A percentile compares a stretch with the other conserved stretches of the same genome.
These are phyloP conservation scores for Cryptoprocta ferox DNA, from an alignment of 2,797 vertebrate genomes.

Conservation along the genomic window DNA sequence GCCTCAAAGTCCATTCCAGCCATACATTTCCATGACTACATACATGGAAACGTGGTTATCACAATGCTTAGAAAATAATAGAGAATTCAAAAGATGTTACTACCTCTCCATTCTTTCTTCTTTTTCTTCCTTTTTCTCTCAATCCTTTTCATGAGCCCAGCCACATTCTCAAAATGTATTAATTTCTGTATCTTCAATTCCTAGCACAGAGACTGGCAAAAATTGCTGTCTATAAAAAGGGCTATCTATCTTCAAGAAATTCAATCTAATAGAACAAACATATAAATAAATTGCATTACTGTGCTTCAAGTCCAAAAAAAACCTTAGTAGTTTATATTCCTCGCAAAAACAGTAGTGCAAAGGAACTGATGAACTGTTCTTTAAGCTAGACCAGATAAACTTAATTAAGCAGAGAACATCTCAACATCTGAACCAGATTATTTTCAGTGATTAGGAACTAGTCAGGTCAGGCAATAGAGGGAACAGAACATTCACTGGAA, in stretches of 20 bases:
- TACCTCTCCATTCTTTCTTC: neutral
- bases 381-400: neutral
- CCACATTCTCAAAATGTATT: neutral
- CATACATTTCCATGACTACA: neutral
- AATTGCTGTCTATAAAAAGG: neutral
- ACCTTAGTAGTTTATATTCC: constrained; percentile 19
- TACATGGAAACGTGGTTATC: neutral
- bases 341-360: neutral
- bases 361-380: neutral
- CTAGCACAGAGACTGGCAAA: neutral
- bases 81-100: neutral
- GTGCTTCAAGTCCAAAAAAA: neutral
- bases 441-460: neutral
- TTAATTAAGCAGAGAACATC: constrained; percentile 29
- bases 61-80: neutral
- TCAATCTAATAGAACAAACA: neutral
- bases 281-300: constrained; percentile 37
- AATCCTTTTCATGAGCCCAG: constrained; percentile 16
- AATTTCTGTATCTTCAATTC: constrained; percentile 9
- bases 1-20: neutral
- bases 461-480: neutral
- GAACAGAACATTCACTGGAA: neutral
- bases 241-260: neutral
- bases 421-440: constrained; percentile 13
- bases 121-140: neutral